Percentiles rank a stretch among this genome's conserved stretches.
Evolutionary conservation across 2,113 vertebrate genomes (phyloP).

Genomic region (Nothocercus julius): DNA sequence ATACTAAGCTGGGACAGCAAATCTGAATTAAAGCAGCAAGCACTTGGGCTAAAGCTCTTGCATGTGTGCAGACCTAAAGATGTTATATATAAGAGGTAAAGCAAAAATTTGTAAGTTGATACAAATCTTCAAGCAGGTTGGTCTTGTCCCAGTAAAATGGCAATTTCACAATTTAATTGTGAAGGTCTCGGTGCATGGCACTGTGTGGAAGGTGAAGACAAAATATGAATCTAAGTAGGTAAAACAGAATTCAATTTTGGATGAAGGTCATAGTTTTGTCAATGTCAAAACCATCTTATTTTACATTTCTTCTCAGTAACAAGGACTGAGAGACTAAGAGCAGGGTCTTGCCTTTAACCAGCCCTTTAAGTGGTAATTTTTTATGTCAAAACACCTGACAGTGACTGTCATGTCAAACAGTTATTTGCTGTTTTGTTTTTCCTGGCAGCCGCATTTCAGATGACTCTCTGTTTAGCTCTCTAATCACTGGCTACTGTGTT

Average conservation of each 20-base stretch:
- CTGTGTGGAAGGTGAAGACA: background rate
- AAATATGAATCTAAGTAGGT: background rate
- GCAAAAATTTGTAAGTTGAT: background rate
- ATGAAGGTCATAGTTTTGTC: background rate
- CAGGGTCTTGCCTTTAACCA: background rate
- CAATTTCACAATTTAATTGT: background rate
- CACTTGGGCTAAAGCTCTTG: background rate
- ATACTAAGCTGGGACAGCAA: background rate
- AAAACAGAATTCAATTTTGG: background rate
- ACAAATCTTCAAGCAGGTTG: fast-evolving
- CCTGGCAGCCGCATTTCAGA: background rate
- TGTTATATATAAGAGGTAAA: background rate
- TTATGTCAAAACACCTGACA: background rate
- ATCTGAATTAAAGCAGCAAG: background rate
- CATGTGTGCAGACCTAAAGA: background rate
- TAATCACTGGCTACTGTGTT: background rate
- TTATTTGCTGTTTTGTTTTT: background rate
- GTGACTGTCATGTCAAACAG: background rate
- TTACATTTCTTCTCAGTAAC: background rate
- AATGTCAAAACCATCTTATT: background rate
- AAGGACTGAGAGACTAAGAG: background rate
- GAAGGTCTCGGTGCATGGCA: background rate
- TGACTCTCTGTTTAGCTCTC: background rate
- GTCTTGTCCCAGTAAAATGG: background rate
- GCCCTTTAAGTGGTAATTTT: background rate